A percentile compares a stretch with the other conserved stretches of the same genome.
Evolutionary conservation across 2,797 vertebrate genomes (phyloP).

Genomic region (Mormyrops attenuatus): DNA sequence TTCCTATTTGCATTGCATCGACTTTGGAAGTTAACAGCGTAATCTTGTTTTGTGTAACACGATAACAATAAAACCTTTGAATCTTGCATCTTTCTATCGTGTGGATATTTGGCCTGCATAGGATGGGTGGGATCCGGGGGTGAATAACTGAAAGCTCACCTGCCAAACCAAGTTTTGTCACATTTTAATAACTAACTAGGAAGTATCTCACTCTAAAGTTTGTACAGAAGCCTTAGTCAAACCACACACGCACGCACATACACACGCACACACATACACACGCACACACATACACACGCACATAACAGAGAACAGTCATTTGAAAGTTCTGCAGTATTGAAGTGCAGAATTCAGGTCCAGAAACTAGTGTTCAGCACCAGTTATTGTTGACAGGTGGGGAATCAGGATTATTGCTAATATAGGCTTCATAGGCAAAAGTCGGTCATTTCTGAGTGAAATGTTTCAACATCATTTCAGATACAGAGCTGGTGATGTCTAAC

Average conservation of each 20-base stretch:
- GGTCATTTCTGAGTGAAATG: neutral
- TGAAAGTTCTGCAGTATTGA: neutral
- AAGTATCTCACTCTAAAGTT: neutral
- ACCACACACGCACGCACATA: neutral
- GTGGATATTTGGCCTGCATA: neutral
- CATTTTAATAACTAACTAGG: neutral
- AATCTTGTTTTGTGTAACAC: neutral
- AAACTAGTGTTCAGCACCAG: neutral
- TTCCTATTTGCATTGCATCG: neutral
- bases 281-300: too few species aligned
- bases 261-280: neutral
- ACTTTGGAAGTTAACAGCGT: neutral
- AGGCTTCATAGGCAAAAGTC: neutral
- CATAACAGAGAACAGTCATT: neutral
- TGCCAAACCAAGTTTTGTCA: neutral
- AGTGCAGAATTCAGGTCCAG: neutral
- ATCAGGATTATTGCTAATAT: neutral
- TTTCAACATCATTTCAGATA: neutral
- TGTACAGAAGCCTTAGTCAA: neutral
- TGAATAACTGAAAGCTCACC: neutral
- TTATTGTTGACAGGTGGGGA: neutral
- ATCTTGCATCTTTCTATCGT: neutral
- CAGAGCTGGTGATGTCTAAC: neutral
- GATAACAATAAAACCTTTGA: neutral
- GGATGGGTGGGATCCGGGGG: neutral